Base-by-base conservation (phyloP, 2,888 invertebrate species). In the Ceriagrion tenellum region DNA sequence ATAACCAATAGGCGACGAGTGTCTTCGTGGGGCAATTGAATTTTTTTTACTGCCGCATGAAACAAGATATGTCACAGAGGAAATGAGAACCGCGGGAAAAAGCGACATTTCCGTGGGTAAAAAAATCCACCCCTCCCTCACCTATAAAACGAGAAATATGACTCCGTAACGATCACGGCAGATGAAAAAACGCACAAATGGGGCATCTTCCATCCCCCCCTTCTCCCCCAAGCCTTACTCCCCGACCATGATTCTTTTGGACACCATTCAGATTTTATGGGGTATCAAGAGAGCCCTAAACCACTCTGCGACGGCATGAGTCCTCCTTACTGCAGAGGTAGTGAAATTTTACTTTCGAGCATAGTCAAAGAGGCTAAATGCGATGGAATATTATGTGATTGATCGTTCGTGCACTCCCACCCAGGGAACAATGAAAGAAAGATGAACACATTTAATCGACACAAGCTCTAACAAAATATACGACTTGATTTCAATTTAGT, bases 1-100 rank as follows among this genome's bases (percentile, higher is more conserved):
- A 69, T 20, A n/a, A 8, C 26, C 81, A 8, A 81, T 81, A 13
- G 35, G 81, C 81, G 35, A 81, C 30, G 81, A 81, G 35, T 35
- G 81, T 81, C 81, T 81, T 35, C 81, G 81, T 81, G 18, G 81
- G 81, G 81, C 81, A 81, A 81, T 81, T 81, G 81, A 81, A 81
- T 81, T 81, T 81, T 59, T 81, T 81, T 35, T 81, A 81, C 81
- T 81, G 81, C 18, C 30, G 81, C 81, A 81, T 81, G 81, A 81
- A 35, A 81, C 81, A 35, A 81, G 81, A 81, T 81, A 81, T 81
- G 81, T 81, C 81, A 81, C 81, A 35, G 35, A 35, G 81, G 81
- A 81, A 81, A 81, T 81, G 81, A 81, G 81, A 81, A 23, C 35
- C 30, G 30, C 16, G 35, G 81, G 26, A 81, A 81, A 81, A 81